A percentile compares a stretch with the other conserved stretches of the same genome.
phyloP scores from a whole-genome alignment of 2,113 vertebrate genomes.

The Varanus salvator region DNA sequence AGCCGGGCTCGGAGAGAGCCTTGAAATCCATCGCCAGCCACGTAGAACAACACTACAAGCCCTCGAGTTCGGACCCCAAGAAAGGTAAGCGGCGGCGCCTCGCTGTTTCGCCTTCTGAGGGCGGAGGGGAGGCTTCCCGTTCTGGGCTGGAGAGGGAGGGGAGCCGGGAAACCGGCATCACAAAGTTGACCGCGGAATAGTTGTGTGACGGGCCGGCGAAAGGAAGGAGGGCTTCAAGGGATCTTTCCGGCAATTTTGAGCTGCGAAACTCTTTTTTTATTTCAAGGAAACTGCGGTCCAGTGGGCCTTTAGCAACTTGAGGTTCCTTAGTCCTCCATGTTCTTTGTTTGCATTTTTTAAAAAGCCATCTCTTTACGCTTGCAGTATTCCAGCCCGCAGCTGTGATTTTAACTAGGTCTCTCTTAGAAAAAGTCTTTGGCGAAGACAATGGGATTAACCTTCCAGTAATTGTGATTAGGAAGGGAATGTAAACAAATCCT shows the following conservation, averaged over 20 bases:
- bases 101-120: not conserved
- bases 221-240: not conserved
- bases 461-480: not conserved
- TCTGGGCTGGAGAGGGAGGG: not conserved
- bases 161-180: rapidly evolving
- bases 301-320: not conserved
- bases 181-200: not conserved
- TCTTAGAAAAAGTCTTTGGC: too few species aligned
- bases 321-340: not conserved
- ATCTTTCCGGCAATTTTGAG: not conserved
- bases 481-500: not conserved
- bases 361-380: not conserved
- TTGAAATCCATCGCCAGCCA: slow-evolving; percentile 88
- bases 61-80: slow-evolving; percentile 88
- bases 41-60: slow-evolving; percentile 89
- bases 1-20: slow-evolving; percentile 85
- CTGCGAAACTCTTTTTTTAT: not conserved
- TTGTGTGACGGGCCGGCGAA: not conserved
- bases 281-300: rapidly evolving
- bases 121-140: rapidly evolving
- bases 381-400: not conserved
- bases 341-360: too few species aligned
- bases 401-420: not conserved
- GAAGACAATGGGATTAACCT: not conserved
- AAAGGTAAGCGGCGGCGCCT: slow-evolving; percentile 87